Evolutionary conservation across 2,113 vertebrate genomes (phyloP).

Genomic region (Catharus fuscescens): DNA sequence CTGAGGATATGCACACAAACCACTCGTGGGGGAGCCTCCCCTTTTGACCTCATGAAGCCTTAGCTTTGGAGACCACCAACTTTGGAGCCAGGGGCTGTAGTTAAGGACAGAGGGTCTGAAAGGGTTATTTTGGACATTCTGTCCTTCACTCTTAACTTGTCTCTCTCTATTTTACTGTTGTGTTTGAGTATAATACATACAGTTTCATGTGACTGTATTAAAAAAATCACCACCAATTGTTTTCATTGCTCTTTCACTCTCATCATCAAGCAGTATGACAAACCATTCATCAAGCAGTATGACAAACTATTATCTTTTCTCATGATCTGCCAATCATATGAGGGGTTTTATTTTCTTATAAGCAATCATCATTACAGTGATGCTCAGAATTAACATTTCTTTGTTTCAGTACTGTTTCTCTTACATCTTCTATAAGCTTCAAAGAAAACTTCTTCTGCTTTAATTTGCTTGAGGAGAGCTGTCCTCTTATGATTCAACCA

Average conservation of each 20-base stretch:
- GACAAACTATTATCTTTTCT: conserved; percentile 12
- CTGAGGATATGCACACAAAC: background rate
- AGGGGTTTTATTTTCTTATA: background rate
- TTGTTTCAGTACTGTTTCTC: background rate
- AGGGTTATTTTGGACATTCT: background rate
- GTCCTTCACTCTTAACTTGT: background rate
- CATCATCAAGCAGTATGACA: background rate
- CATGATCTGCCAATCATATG: background rate
- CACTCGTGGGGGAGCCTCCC: background rate
- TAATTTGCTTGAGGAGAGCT: background rate
- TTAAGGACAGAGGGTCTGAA: background rate
- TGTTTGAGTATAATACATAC: background rate
- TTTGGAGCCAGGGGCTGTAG: background rate
- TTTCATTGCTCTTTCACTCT: background rate
- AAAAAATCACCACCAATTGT: background rate
- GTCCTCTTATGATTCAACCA: background rate
- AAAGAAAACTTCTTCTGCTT: background rate
- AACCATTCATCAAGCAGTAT: background rate
- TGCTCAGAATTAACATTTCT: background rate
- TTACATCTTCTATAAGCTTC: background rate
- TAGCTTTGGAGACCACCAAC: background rate
- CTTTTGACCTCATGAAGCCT: background rate
- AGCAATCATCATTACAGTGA: background rate
- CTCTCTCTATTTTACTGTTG: background rate
- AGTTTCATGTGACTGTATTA: background rate